A percentile compares a stretch with the other conserved stretches of the same genome.
These are phyloP conservation scores for Rhagoletis pomonella DNA, from an alignment of 1,140 invertebrate species.

Conservation along the genomic window DNA sequence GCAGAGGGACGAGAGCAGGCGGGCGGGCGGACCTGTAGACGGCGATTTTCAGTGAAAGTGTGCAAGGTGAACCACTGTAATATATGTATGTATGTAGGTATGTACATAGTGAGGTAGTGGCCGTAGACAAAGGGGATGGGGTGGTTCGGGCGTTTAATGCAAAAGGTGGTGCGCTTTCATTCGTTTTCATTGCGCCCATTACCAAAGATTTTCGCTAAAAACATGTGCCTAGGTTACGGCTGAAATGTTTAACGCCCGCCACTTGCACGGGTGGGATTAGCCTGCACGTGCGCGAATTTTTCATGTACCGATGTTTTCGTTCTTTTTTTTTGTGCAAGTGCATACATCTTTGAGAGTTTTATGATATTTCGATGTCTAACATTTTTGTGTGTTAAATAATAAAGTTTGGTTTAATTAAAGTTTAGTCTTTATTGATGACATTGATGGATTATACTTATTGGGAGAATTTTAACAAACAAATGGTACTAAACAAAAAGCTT, in stretches of 20 bases:
- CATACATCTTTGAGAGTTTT: no score
- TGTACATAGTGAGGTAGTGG: background rate
- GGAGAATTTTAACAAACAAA: no score
- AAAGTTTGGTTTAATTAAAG: no score
- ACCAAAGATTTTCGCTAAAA: background rate
- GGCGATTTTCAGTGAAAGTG: background rate
- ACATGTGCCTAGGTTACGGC: constrained; percentile 12
- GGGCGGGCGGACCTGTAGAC: background rate
- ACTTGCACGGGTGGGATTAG: constrained; percentile 23
- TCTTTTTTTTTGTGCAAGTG: background rate
- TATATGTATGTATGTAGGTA: no score
- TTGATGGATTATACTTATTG: no score
- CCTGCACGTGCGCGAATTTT: constrained; percentile 42
- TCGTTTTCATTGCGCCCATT: background rate
- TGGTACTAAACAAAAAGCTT: no score
- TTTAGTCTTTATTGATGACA: no score
- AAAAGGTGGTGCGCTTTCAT: constrained; percentile 3
- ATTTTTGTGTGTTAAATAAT: no score
- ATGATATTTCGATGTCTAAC: no score
- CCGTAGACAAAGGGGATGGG: no score
- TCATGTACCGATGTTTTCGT: background rate
- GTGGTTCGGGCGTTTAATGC: background rate
- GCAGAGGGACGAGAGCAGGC: no score
- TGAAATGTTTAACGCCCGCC: background rate
- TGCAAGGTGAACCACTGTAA: constrained; percentile 21